Evolutionary conservation across 2,888 invertebrate species (phyloP).

Genomic region (Prosapia bicincta): DNA sequence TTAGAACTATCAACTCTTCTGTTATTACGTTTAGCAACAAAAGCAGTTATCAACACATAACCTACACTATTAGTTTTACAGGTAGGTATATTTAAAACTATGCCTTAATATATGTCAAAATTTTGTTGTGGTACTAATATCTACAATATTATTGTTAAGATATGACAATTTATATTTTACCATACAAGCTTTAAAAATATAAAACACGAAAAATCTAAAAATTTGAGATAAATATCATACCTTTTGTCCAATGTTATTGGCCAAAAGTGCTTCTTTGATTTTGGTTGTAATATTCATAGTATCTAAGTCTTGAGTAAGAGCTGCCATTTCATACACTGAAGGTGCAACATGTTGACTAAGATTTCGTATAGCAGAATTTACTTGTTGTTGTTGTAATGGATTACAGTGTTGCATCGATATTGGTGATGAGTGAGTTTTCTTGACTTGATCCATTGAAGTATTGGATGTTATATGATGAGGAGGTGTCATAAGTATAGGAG

Average conservation of each 20-base stretch:
- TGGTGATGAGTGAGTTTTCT: slow-evolving; percentile 29
- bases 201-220: slow-evolving; percentile 7
- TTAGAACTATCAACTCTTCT: too few species aligned
- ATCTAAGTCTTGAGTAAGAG: slow-evolving; percentile 92
- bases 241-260: slow-evolving; percentile 97
- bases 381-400: slow-evolving; percentile 51
- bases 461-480: slow-evolving; percentile 26
- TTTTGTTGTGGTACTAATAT: too few species aligned
- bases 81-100: too few species aligned
- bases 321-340: slow-evolving; percentile 98
- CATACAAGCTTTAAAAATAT: too few species aligned
- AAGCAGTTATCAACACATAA: too few species aligned
- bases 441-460: slow-evolving; percentile 34
- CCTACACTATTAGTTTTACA: too few species aligned
- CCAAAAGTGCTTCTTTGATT: slow-evolving; percentile 93
- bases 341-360: slow-evolving; percentile 85
- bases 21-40: too few species aligned
- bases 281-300: slow-evolving; percentile 95
- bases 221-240: slow-evolving; percentile 44
- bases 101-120: too few species aligned
- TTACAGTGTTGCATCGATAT: slow-evolving; percentile 53
- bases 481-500: slow-evolving; percentile 36
- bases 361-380: slow-evolving; percentile 60
- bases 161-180: too few species aligned
- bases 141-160: too few species aligned